Conservation (phyloP, 2,113 vertebrate genomes). For the Lasiurus cinereus region DNA sequence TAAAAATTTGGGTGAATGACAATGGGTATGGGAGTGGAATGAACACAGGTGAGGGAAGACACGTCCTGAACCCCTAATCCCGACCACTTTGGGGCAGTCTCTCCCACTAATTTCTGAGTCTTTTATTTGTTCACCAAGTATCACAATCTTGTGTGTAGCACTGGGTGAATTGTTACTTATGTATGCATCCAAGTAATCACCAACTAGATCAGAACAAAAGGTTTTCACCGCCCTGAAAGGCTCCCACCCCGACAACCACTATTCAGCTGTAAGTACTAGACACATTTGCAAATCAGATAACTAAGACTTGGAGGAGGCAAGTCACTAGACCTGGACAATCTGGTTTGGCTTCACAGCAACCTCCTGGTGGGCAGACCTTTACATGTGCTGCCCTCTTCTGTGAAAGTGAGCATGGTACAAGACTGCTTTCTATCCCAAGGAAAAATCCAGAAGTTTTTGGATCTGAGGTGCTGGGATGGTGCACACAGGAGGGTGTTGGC, state of each 20-base stretch:
- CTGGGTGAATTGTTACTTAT: neutral
- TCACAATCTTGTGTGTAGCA: accelerated
- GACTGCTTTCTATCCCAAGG: neutral
- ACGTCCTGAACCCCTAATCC: neutral
- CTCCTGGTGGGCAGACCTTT: neutral
- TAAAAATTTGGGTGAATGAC: neutral
- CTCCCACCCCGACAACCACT: neutral
- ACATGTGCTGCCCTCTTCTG: neutral
- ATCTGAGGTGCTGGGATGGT: neutral
- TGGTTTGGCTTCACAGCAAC: no score
- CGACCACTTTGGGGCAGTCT: accelerated
- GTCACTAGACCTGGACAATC: neutral
- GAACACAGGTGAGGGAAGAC: neutral
- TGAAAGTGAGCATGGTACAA: neutral
- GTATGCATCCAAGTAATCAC: no score
- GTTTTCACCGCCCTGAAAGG: neutral
- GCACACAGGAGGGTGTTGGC: constrained; percentile 44
- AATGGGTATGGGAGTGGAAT: neutral
- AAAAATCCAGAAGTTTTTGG: neutral
- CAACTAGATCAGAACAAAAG: neutral
- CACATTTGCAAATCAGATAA: no score
- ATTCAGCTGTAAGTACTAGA: neutral
- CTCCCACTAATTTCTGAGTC: neutral
- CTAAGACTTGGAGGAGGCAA: neutral
- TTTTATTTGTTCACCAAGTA: neutral